Evolutionary conservation across 2,888 invertebrate genomes (phyloP).

Genomic region (Diarsia mendica): DNA sequence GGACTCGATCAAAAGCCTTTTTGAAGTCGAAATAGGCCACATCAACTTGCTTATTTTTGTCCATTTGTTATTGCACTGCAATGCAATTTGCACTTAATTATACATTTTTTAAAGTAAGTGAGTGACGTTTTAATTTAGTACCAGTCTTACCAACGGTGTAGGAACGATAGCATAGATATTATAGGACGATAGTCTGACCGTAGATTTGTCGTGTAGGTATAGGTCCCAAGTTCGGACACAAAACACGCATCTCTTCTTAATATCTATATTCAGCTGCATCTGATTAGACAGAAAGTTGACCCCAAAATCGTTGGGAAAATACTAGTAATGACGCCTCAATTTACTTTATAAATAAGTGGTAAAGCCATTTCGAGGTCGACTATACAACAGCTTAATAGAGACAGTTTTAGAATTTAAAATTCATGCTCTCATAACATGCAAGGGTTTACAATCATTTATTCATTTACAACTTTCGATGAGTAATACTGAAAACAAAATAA

Average conservation of each 20-base stretch:
- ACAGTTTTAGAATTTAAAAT: slow-evolving; percentile 11
- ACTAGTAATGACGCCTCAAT: not conserved
- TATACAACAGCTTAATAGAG: slow-evolving; percentile 7
- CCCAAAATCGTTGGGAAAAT: not conserved
- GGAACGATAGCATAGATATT: no score
- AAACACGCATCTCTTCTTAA: no score
- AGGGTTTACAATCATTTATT: slow-evolving; percentile 36
- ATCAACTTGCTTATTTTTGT: no score
- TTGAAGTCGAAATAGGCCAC: no score
- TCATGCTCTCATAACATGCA: slow-evolving; percentile 16
- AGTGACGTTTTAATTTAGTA: not conserved
- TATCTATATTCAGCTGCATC: no score
- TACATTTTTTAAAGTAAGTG: not conserved
- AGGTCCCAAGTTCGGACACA: no score
- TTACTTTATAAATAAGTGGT: not conserved
- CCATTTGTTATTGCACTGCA: not conserved
- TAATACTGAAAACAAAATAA: slow-evolving; percentile 40
- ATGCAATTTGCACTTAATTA: not conserved
- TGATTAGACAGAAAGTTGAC: no score
- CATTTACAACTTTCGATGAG: slow-evolving; percentile 51
- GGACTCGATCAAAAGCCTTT: no score
- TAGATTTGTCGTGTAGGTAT: no score
- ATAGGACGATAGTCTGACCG: no score
- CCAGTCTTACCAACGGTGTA: no score
- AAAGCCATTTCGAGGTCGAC: not conserved